Percentiles rank a stretch among this genome's conserved stretches.
Evolutionary conservation across 2,113 vertebrate species (phyloP).

Genomic region (Cardinalis cardinalis): DNA sequence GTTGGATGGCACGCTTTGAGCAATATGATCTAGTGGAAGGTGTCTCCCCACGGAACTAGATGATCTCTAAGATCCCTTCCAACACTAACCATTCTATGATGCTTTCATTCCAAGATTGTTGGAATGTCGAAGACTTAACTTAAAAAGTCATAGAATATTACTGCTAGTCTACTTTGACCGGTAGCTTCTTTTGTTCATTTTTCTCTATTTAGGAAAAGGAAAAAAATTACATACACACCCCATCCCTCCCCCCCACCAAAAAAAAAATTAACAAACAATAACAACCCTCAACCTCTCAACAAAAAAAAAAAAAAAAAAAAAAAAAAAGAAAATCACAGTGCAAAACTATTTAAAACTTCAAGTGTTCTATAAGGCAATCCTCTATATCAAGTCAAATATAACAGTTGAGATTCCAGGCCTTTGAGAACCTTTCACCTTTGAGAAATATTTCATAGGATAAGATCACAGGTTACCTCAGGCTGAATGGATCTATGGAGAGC

Average conservation of each 20-base stretch:
- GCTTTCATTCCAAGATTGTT: neutral
- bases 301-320: neutral
- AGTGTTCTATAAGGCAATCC: neutral
- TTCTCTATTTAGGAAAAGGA: neutral
- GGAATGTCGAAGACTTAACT: neutral
- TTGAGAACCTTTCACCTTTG: neutral
- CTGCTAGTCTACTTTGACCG: neutral
- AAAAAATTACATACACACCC: no score
- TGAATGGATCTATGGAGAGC: neutral
- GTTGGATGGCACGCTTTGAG: neutral
- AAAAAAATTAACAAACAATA: neutral
- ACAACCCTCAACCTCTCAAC: neutral
- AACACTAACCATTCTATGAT: neutral
- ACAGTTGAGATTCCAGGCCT: neutral
- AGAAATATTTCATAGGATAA: neutral
- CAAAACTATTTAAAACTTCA: neutral
- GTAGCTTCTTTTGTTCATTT: neutral
- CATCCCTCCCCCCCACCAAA: fast-evolving
- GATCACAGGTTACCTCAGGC: neutral
- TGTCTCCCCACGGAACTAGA: neutral
- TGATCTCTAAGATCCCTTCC: neutral
- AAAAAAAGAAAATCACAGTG: neutral
- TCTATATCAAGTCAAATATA: neutral
- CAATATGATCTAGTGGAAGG: neutral
- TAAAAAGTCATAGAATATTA: neutral